Conservation (phyloP, 1,140 invertebrate species). For the Bicyclus anynana region DNA sequence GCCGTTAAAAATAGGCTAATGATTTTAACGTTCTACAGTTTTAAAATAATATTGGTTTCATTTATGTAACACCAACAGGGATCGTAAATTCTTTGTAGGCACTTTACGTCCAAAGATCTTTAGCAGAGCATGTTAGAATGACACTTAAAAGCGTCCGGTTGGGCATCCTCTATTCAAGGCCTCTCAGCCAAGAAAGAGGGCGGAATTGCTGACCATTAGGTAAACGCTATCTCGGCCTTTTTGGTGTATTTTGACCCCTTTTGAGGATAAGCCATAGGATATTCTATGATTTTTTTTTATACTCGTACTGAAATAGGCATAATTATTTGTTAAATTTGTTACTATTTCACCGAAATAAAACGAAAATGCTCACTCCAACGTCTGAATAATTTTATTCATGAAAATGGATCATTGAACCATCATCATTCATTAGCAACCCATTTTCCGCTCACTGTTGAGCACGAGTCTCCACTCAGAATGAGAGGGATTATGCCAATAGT, state of each 20-base stretch:
- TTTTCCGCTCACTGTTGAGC: no score
- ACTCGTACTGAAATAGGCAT: not conserved
- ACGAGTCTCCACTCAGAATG: no score
- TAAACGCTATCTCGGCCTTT: slow-evolving; percentile 7
- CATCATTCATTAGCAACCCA: no score
- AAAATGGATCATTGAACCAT: no score
- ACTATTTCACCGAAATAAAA: no score
- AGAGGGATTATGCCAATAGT: no score
- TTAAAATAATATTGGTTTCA: no score
- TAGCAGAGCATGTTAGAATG: slow-evolving; percentile 8
- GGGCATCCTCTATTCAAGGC: slow-evolving; percentile 8
- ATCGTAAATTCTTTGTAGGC: slow-evolving; percentile 2
- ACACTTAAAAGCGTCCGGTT: slow-evolving; percentile 9
- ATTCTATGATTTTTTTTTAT: not conserved
- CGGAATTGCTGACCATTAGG: slow-evolving; percentile 8
- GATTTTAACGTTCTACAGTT: no score
- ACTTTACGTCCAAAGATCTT: not conserved
- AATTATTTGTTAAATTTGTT: not conserved
- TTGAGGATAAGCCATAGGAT: not conserved
- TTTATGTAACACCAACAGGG: not conserved
- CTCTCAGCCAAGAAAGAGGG: slow-evolving; percentile 9
- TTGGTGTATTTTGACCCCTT: slow-evolving; percentile 4
- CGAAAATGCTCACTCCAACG: no score
- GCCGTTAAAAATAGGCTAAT: no score
- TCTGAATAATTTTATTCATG: no score